phyloP scores from a whole-genome alignment of 2,113 vertebrate species.

The Ondatra zibethicus region DNA sequence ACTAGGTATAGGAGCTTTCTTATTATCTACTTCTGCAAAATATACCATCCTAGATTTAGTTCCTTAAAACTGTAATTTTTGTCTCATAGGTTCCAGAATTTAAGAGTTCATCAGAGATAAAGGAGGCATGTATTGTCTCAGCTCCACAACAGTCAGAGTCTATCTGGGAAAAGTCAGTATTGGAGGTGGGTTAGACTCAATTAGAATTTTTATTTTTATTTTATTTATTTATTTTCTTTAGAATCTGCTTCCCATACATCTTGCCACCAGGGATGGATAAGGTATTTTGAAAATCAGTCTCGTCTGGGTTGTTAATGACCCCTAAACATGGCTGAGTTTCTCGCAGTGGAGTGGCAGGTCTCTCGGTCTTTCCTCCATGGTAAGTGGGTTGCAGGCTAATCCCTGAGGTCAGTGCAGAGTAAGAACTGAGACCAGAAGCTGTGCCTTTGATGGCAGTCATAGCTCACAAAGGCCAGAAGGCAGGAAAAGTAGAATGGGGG shows the following conservation, averaged over 20 bases:
- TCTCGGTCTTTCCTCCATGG: not conserved
- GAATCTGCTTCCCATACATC: not conserved
- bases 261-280: not conserved
- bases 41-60: not conserved
- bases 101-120: not conserved
- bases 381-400: not conserved
- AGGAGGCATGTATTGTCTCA: not conserved
- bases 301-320: not conserved
- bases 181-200: not conserved
- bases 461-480: not conserved
- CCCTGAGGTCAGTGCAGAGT: no score
- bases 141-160: not conserved
- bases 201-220: not conserved
- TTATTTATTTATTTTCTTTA: no score
- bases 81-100: not conserved
- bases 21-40: not conserved
- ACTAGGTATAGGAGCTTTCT: not conserved
- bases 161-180: not conserved
- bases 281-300: not conserved
- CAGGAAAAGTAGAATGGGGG: not conserved
- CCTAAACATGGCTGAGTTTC: not conserved
- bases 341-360: not conserved
- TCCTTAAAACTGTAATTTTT: not conserved
- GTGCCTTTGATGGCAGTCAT: not conserved
- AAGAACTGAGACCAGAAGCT: not conserved